These are phyloP conservation scores for Regulus satrapa DNA, from an alignment of 2,113 vertebrate species.

Conservation along the genomic window DNA sequence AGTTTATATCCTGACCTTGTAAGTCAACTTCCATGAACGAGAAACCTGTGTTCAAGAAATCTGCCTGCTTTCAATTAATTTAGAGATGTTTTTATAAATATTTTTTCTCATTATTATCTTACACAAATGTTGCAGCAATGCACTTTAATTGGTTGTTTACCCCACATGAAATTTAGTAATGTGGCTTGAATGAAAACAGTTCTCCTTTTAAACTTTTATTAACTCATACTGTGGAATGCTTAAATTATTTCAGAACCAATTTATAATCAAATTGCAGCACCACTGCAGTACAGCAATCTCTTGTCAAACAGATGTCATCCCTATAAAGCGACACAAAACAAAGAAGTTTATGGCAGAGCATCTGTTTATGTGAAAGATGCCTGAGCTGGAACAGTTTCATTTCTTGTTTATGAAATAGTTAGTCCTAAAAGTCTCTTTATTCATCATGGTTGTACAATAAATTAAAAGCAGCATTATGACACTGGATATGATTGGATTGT, in stretches of 20 bases:
- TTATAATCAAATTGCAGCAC: conserved; percentile 70
- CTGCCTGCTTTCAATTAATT: not conserved
- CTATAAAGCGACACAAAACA: conserved; percentile 65
- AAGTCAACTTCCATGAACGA: not conserved
- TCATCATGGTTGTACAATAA: conserved; percentile 59
- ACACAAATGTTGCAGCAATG: not conserved
- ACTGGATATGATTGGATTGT: conserved; percentile 40
- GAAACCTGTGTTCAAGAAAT: not conserved
- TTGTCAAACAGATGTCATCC: conserved; percentile 76
- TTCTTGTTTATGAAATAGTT: conserved; percentile 66
- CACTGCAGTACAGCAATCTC: conserved; percentile 66
- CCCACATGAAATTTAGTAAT: conserved; percentile 48
- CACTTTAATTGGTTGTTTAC: conserved; percentile 40
- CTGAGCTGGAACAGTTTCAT: conserved; percentile 63
- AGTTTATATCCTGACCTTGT: not conserved
- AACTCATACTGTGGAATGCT: conserved; percentile 66
- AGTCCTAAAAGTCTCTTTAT: conserved; percentile 68
- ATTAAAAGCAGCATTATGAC: conserved; percentile 59
- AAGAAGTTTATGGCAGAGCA: conserved; percentile 74
- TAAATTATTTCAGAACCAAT: conserved; percentile 69
- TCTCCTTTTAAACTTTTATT: conserved; percentile 72
- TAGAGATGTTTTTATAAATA: not conserved
- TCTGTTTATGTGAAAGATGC: conserved; percentile 70
- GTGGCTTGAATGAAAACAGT: conserved; percentile 52
- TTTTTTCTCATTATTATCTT: not conserved